phyloP scores from a whole-genome alignment of 2,888 invertebrate species.

The Byasa hedistus region DNA sequence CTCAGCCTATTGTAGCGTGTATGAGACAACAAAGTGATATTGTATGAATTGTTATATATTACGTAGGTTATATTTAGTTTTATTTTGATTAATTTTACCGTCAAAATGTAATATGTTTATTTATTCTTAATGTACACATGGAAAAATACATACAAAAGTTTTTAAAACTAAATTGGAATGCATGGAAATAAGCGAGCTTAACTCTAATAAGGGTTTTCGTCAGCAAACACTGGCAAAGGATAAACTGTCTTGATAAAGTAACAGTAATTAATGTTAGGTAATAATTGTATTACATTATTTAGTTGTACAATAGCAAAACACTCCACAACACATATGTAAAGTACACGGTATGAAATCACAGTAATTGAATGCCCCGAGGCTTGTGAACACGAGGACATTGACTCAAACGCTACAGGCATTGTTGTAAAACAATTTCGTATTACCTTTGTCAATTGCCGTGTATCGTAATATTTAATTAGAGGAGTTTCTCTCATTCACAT shows the following conservation, averaged over 20 bases:
- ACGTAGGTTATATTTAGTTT: no score
- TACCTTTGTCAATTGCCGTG: slow-evolving; percentile 22
- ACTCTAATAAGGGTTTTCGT: no score
- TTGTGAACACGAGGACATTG: slow-evolving; percentile 42
- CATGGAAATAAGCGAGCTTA: no score
- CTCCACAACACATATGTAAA: slow-evolving; percentile 47
- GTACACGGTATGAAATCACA: slow-evolving; percentile 49
- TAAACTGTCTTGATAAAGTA: neutral
- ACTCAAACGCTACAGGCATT: slow-evolving; percentile 41
- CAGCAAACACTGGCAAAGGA: no score
- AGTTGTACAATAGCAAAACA: slow-evolving; percentile 31
- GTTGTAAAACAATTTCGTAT: slow-evolving; percentile 32
- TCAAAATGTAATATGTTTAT: no score
- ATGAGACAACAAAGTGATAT: no score
- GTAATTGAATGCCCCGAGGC: slow-evolving; percentile 37
- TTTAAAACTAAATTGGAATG: no score
- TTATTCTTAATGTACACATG: no score
- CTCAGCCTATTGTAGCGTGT: no score
- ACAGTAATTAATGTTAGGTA: neutral
- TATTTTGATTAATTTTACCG: no score
- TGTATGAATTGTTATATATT: no score
- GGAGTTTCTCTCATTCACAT: neutral
- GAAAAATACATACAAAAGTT: no score
- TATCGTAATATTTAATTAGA: slow-evolving; percentile 2
- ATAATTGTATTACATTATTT: neutral